These are phyloP conservation scores for Enteromius fasciolatus DNA, from an alignment of 2,797 vertebrate species.

Conservation along the genomic window DNA sequence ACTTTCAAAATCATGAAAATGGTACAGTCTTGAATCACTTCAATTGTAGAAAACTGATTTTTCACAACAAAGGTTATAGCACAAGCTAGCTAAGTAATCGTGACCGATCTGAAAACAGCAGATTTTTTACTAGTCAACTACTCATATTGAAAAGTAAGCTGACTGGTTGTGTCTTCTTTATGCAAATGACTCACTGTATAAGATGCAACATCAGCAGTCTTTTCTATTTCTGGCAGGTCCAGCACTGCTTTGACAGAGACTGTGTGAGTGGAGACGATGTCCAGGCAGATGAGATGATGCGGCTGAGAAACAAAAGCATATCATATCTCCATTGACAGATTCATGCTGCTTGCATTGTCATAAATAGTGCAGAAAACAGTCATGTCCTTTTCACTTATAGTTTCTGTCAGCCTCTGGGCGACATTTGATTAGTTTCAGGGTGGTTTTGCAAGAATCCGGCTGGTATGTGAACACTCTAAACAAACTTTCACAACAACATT, in stretches of 20 bases:
- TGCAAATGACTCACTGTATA: background rate
- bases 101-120: background rate
- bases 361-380: slow-evolving; percentile 17
- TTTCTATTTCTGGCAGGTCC: slow-evolving; percentile 26
- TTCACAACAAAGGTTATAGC: background rate
- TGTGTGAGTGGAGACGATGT: background rate
- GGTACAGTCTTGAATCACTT: background rate
- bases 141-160: background rate
- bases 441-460: background rate
- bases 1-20: background rate
- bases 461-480: slow-evolving; percentile 4
- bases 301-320: slow-evolving; percentile 7
- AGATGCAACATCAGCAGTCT: slow-evolving; percentile 4
- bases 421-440: slow-evolving; percentile 15
- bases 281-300: slow-evolving; percentile 1
- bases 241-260: slow-evolving; percentile 19
- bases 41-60: background rate
- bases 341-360: slow-evolving; percentile 24
- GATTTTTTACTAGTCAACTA: background rate
- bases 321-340: slow-evolving; percentile 9
- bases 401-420: slow-evolving; percentile 19
- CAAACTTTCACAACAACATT: background rate
- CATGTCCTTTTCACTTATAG: slow-evolving; percentile 19
- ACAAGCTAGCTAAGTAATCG: background rate
- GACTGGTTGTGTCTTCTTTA: background rate